Conservation (phyloP, 2,113 vertebrate genomes). For the Grammomys surdaster region DNA sequence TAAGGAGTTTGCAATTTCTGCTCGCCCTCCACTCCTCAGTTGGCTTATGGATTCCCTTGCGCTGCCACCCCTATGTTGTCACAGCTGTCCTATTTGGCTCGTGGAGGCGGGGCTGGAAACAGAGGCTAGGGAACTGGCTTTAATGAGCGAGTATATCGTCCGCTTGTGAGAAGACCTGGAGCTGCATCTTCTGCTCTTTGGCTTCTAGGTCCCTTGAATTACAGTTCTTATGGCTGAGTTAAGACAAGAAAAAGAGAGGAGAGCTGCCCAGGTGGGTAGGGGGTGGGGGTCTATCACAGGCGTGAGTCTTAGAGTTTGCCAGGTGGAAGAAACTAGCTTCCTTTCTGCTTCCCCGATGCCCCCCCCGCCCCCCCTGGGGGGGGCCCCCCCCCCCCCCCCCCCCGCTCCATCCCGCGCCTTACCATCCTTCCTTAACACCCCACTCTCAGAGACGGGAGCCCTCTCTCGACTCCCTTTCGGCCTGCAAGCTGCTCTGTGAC, state of each 20-base stretch:
- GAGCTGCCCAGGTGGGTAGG: not conserved
- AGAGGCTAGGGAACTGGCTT: not conserved
- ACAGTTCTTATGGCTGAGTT: not conserved
- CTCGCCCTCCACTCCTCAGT: not conserved
- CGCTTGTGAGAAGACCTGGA: not conserved
- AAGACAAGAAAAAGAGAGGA: not conserved
- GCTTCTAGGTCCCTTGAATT: not conserved
- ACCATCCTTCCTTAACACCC: not conserved
- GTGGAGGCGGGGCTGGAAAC: not conserved
- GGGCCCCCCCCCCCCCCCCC: too few species aligned
- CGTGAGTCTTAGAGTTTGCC: not conserved
- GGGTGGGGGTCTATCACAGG: not conserved
- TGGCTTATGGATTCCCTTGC: not conserved
- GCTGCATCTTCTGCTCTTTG: not conserved
- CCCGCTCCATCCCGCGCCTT: too few species aligned
- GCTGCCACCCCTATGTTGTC: not conserved
- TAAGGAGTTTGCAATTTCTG: conserved; percentile 6
- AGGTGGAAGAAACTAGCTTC: not conserved
- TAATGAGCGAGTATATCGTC: not conserved
- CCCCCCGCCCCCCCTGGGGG: rapidly evolving
- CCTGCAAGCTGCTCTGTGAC: not conserved
- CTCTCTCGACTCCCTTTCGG: not conserved
- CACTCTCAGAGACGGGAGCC: too few species aligned
- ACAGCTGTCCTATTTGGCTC: not conserved
- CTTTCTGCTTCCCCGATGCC: not conserved